Conservation (phyloP, 2,888 invertebrate species). For the Crossocerus cetratus region DNA sequence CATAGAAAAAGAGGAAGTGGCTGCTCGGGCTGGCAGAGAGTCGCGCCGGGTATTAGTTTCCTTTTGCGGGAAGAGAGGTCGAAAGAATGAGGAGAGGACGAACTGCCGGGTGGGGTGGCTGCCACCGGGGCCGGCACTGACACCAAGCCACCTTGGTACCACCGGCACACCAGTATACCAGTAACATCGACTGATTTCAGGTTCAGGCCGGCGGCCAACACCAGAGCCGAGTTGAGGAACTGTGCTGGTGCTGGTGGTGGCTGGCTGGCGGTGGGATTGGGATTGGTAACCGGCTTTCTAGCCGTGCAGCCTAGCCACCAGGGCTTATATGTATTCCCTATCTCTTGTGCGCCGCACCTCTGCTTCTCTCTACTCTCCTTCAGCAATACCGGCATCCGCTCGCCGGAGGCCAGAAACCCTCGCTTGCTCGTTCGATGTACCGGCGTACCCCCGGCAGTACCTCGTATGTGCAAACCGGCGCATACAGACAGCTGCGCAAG, state of each 20-base stretch:
- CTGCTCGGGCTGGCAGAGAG: not conserved
- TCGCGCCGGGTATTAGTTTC: slow-evolving; percentile 58
- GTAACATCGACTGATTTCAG: slow-evolving; percentile 64
- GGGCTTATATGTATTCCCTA: slow-evolving; percentile 25
- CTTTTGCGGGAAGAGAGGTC: slow-evolving; percentile 59
- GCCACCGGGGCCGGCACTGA: not conserved
- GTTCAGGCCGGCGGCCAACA: slow-evolving; percentile 62
- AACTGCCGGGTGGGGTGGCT: slow-evolving; percentile 70
- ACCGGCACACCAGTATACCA: slow-evolving; percentile 27
- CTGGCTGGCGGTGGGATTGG: slow-evolving; percentile 58
- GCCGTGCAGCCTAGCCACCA: slow-evolving; percentile 53
- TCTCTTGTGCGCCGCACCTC: slow-evolving; percentile 27
- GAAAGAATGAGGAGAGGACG: slow-evolving; percentile 68
- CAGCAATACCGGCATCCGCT: slow-evolving; percentile 62
- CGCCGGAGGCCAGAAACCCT: slow-evolving; percentile 68
- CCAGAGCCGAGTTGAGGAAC: slow-evolving; percentile 60
- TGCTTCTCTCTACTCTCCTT: slow-evolving; percentile 34
- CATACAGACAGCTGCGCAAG: not conserved
- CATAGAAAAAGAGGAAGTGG: slow-evolving; percentile 58
- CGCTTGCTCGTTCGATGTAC: slow-evolving; percentile 51
- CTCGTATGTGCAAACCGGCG: not conserved
- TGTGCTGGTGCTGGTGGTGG: slow-evolving; percentile 50
- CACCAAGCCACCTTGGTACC: not conserved
- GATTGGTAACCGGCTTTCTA: slow-evolving; percentile 74
- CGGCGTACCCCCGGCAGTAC: slow-evolving; percentile 33